phyloP scores from a whole-genome alignment of 1,140 invertebrate genomes.

The Atopsyche davidsoni region DNA sequence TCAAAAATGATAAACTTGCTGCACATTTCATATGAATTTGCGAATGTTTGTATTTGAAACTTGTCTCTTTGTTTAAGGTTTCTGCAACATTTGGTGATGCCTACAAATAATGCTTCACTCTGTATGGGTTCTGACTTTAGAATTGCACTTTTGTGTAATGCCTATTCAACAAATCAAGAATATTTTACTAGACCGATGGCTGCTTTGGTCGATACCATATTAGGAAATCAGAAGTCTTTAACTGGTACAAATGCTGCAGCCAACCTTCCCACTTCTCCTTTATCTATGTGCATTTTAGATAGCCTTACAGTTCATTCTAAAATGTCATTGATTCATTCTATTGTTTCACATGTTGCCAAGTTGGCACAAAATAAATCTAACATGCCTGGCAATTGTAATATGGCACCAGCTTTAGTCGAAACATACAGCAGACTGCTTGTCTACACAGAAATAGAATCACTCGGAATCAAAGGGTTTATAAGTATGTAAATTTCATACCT shows the following conservation, averaged over 20 bases:
- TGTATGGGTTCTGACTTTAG: constrained; percentile 78
- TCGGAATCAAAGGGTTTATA: constrained; percentile 95
- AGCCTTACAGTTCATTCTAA: constrained; percentile 95
- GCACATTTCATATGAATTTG: too few relatives aligned
- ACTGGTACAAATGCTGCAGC: constrained; percentile 45
- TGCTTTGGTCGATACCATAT: constrained; percentile 79
- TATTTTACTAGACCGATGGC: constrained; percentile 82
- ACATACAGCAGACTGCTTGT: constrained; percentile 90
- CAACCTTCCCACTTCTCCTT: constrained; percentile 65
- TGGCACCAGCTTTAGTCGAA: constrained; percentile 89
- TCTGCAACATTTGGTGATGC: constrained; percentile 73
- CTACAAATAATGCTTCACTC: constrained; percentile 57
- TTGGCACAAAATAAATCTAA: constrained; percentile 79
- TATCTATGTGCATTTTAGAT: constrained; percentile 89
- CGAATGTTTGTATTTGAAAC: neutral
- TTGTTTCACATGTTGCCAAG: constrained; percentile 84
- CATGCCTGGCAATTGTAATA: constrained; percentile 54
- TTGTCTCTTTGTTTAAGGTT: constrained; percentile 62
- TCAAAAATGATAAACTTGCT: too few relatives aligned
- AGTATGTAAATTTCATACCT: constrained; percentile 54
- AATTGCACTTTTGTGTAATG: constrained; percentile 89
- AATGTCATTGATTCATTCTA: constrained; percentile 95
- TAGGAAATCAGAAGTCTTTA: constrained; percentile 62
- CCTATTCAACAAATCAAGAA: constrained; percentile 85
- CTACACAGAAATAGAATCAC: constrained; percentile 94